A percentile compares a stretch with the other conserved stretches of the same genome.
phyloP scores from a whole-genome alignment of 2,113 vertebrate genomes.

The Leucopsar rothschildi region DNA sequence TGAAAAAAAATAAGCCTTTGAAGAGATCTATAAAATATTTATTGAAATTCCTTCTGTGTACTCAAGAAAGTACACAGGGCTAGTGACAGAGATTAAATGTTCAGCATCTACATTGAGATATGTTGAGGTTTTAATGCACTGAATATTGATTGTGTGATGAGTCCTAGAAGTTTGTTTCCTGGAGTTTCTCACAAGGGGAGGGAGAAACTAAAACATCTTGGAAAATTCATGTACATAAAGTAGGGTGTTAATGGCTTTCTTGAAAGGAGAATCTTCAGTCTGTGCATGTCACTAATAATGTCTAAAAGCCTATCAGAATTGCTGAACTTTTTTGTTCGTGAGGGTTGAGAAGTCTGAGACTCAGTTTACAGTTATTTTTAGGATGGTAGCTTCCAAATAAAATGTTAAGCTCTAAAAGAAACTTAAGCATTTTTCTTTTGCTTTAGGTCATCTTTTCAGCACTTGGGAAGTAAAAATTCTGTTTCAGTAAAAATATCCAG shows the following conservation, averaged over 20 bases:
- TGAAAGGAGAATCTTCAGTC: neutral
- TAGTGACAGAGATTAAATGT: slow-evolving; percentile 71
- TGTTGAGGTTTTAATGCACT: slow-evolving; percentile 55
- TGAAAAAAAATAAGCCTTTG: slow-evolving; percentile 44
- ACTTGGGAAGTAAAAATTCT: neutral
- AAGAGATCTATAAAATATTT: slow-evolving; percentile 71
- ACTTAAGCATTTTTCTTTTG: neutral
- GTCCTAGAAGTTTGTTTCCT: slow-evolving; percentile 58
- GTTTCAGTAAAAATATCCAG: neutral
- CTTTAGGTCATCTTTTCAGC: neutral
- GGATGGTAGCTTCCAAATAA: neutral
- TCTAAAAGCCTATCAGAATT: neutral
- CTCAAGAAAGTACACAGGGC: slow-evolving; percentile 11
- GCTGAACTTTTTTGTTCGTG: neutral
- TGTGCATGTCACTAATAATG: neutral
- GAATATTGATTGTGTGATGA: slow-evolving; percentile 60
- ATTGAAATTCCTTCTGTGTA: slow-evolving; percentile 44
- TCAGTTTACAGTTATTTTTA: neutral
- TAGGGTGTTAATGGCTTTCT: neutral
- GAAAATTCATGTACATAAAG: neutral
- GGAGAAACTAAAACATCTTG: slow-evolving; percentile 45
- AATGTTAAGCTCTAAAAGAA: neutral
- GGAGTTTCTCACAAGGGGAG: slow-evolving; percentile 23
- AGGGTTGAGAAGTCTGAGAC: neutral
- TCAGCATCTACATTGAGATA: slow-evolving; percentile 39